phyloP scores from a whole-genome alignment of 2,797 vertebrate species.

The Eptatretus atami region DNA sequence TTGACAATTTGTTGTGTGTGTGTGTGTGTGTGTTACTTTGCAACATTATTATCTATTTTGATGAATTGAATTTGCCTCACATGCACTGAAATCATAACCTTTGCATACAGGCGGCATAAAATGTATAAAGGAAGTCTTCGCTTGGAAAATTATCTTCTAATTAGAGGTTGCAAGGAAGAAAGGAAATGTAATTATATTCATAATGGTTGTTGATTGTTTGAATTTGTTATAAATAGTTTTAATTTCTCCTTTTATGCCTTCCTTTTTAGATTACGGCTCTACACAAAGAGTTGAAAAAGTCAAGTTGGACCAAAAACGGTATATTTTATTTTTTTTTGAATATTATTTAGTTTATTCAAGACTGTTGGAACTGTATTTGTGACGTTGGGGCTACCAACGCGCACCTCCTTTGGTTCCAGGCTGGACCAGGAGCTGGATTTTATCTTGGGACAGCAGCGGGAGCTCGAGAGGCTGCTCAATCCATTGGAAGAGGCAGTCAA shows the following conservation, averaged over 20 bases:
- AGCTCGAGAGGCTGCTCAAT: slow-evolving; percentile 56
- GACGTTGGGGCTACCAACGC: accelerated
- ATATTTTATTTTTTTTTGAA: neutral
- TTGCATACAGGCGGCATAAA: neutral
- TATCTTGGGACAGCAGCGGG: slow-evolving; percentile 86
- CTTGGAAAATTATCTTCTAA: neutral
- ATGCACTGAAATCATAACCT: too few relatives aligned
- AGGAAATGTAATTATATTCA: neutral
- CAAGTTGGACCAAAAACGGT: slow-evolving; percentile 71
- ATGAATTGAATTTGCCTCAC: too few relatives aligned
- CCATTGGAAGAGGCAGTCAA: slow-evolving; percentile 73
- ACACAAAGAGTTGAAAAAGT: slow-evolving; percentile 85
- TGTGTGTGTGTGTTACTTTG: too few relatives aligned
- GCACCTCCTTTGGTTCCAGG: slow-evolving; percentile 12
- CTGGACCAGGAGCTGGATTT: slow-evolving; percentile 87
- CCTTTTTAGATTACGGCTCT: slow-evolving; percentile 34
- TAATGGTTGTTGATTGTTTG: too few relatives aligned
- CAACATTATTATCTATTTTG: too few relatives aligned
- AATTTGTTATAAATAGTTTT: too few relatives aligned
- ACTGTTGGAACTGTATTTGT: neutral
- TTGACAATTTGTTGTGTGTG: too few relatives aligned
- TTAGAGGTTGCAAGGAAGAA: neutral
- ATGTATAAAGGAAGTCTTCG: neutral
- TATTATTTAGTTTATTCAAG: neutral
- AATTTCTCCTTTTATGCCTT: neutral